Evolutionary conservation across 2,888 invertebrate species (phyloP), one percentile per base, ranked within the genome.

Genomic region (Meta bourneti): DNA sequence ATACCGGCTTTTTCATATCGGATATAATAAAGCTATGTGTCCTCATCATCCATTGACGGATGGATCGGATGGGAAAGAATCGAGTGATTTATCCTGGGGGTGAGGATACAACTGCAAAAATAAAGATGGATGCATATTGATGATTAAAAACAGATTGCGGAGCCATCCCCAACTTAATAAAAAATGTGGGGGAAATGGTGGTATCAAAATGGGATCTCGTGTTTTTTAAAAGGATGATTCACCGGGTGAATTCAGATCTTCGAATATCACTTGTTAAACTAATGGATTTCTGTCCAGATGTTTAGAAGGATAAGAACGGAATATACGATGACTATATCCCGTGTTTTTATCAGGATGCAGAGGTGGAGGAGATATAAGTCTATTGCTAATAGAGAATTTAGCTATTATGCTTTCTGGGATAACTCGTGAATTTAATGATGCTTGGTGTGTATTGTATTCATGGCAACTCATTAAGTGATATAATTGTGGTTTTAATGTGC

Each of bases 101-200:
- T 52, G 71, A 71, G 78, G 87, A 52, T 51, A 20, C 20, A 79
- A 70, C 13, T 48, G 71, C 82, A n/a, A 48, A 16, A 52, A 72
- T 79, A 61, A 79, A 34, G 61, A 52, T 84, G 79, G 84, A 90
- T 90, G 78, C 90, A 84, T 84, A 79, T 85, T 84, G 79, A 79
- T 90, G 90, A 90, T 90, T 90, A 90, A 90, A 90, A 90, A 90
- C 80, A 85, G 90, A 90, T 90, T 90, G 90, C 54, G 61, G 54
- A 74, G 49, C 81, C 74, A 83, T 54, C 34, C 52, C 34, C 51
- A 54, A 61, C 51, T 77, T n/a, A 54, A 72, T 2, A 87, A 5
- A 19, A 49, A 52, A 11, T 20, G 19, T 19, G 19, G 20, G 19
- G 51, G 82, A 52, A 61, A 11, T 11, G 16, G 16, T 16, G n/a